A percentile compares a stretch with the other conserved stretches of the same genome.
Conservation (phyloP, 2,888 invertebrate species). For the Apoda limacodes region DNA sequence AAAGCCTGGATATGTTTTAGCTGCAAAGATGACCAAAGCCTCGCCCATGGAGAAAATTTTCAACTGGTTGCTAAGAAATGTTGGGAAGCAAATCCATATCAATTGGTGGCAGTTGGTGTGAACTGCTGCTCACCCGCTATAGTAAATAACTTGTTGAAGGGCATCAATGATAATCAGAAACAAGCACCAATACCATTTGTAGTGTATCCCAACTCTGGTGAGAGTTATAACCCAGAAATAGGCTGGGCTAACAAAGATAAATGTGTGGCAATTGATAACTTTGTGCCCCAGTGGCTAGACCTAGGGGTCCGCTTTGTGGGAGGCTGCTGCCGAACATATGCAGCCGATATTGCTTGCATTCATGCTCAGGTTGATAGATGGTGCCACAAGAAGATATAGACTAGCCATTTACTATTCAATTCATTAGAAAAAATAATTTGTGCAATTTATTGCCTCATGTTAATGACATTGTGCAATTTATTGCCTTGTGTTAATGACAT, state of each 20-base stretch:
- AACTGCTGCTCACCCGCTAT: slow-evolving; percentile 78
- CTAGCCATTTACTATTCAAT: neutral
- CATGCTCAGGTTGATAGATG: slow-evolving; percentile 30
- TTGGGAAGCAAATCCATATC: slow-evolving; percentile 72
- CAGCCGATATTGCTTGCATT: slow-evolving; percentile 79
- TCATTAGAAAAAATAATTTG: too few species aligned
- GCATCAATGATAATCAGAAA: slow-evolving; percentile 37
- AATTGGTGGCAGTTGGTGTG: slow-evolving; percentile 84
- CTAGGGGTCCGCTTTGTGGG: slow-evolving; percentile 86
- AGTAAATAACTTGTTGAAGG: slow-evolving; percentile 37
- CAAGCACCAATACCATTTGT: slow-evolving; percentile 74
- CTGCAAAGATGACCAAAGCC: slow-evolving; percentile 71
- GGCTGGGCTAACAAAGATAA: slow-evolving; percentile 77
- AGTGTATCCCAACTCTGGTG: slow-evolving; percentile 93
- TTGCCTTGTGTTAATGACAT: too few species aligned
- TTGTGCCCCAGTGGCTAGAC: slow-evolving; percentile 81
- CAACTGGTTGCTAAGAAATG: slow-evolving; percentile 73
- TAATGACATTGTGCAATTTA: too few species aligned
- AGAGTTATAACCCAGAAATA: slow-evolving; percentile 72
- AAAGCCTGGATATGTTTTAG: slow-evolving; percentile 93
- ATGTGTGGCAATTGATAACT: slow-evolving; percentile 73
- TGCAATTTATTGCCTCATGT: too few species aligned
- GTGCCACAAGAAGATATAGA: slow-evolving; percentile 16
- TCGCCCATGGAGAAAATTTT: slow-evolving; percentile 84
- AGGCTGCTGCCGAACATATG: slow-evolving; percentile 87